Evolutionary conservation across 2,113 vertebrate species (phyloP), one percentile per base, ranked within the genome.

Genomic region (Eulacestoma nigropectus): DNA sequence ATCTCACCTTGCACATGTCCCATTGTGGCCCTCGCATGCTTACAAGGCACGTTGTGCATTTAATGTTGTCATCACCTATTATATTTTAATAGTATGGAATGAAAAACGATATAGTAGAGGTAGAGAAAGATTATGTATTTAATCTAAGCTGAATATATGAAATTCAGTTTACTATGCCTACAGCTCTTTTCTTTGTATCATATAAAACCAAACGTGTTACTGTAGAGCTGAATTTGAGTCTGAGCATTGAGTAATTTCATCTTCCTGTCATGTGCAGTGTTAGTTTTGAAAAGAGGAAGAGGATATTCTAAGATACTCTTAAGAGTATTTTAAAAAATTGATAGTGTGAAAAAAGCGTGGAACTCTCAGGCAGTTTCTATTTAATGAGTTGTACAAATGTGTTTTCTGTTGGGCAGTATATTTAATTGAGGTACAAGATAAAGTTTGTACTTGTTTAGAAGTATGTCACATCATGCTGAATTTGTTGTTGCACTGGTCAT

Each of bases 231-330:
- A 73, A 57, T 70, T 74, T 65, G 17, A 42, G 42, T 46, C 29
- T 72, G 78, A 42, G 6, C 35, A 47, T 64, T 33, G 13, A 86
- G 50, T 80, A 90, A 64, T 13, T 7, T 57, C 10, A 21, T 86
- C 44, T 90, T 83, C 50, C 55, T 86, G 68, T 83, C 26, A 13
- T 46, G 23, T 77, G 50, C 46, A 62, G 26, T 57, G n/a, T 50
- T 88, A 59, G 57, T 68, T 92, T 86, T 84, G 42, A 70, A 89
- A 89, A 88, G 53, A 75, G 70, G 29, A 64, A 59, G 64, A 85
- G 3, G 8, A 39, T 86, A 53, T 49, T 77, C 26, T 41, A 50
- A 42, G 17, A 30, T 68, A 47, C 32, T 33, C 13, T 55, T n/a
- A 44, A n/a, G 16, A 70, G 33, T 42, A 14, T 55, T 47, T 75